Conservation (phyloP, 2,888 invertebrate species). For the Chymomyza caudatula region DNA sequence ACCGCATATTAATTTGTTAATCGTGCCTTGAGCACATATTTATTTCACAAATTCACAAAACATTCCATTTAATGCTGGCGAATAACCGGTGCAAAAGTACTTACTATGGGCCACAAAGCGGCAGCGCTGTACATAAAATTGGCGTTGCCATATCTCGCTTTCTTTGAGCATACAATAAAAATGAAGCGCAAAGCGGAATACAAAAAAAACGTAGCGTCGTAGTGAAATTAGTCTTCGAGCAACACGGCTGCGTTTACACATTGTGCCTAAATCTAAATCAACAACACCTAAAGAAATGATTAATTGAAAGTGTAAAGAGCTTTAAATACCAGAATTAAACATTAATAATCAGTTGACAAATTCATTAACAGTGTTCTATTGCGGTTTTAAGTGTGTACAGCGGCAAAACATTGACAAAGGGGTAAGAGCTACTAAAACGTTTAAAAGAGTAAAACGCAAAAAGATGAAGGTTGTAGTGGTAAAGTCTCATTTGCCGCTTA, state of each 20-base stretch:
- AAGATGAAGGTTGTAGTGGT: not conserved
- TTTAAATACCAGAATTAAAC: constrained; percentile 6
- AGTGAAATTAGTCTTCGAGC: not conserved
- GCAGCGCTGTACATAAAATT: not conserved
- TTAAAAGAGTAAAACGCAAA: constrained; percentile 14
- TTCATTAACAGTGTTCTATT: constrained; percentile 2
- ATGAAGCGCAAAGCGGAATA: not conserved
- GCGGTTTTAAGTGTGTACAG: too few species aligned
- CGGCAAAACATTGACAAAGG: constrained; percentile 9
- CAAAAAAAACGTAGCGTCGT: not conserved
- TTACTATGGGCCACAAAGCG: too few species aligned
- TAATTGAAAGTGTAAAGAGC: constrained; percentile 26
- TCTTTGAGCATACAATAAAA: not conserved
- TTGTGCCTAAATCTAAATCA: not conserved
- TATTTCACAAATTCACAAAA: too few species aligned
- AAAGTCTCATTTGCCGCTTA: not conserved
- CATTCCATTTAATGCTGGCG: too few species aligned
- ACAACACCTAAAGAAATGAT: not conserved
- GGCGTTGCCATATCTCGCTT: not conserved
- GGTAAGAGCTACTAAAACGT: constrained; percentile 33
- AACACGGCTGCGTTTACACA: not conserved
- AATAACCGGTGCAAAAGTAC: too few species aligned
- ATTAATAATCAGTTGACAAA: constrained; percentile 10
- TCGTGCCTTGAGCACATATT: too few species aligned
- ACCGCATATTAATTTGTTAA: too few species aligned